Base-by-base conservation (phyloP, 2,113 vertebrate genomes). In the Opisthocomus hoazin region DNA sequence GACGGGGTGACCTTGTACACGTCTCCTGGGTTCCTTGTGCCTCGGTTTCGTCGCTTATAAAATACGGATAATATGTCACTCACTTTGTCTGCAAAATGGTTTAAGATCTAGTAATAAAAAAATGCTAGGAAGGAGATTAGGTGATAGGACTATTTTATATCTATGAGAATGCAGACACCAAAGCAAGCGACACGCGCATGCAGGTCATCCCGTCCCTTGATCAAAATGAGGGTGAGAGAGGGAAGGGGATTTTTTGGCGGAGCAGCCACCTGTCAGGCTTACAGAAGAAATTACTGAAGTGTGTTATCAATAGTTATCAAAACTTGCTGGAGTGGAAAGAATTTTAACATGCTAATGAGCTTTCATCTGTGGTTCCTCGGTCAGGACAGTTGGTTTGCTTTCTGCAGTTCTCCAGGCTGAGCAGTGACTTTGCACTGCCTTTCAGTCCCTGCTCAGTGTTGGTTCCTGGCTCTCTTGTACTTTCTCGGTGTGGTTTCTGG, bases 251-350 rank as follows among this genome's bases (percentile, higher is more conserved):
- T 84, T 86, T 58, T 93, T 23, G 48, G 60, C 27, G 70, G 11
- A 90, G 71, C 75, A 82, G 87, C 76, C 32, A 23, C 85, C 70
- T 91, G 84, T 41, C 73, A 79, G 86, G 63, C 57, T 75, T 6
- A 9, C 54, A 71, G 92, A 54, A 80, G 73, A 71, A 92, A 82
- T 54, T 79, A 79, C 91, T 92, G 50, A 64, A 89, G 41, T 84
- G 90, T 80, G 39, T 84, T 95, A 94, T 53, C 65, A 16, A 54
- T 73, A 89, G 87, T 87, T 91, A 94, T 34, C 94, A 65, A 50
- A 92, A 79, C 53, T 80, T 63, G 66, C 84, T 91, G 91, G 82
- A 94, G 92, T 4, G 2, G 89, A 92, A 96, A 92, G 66, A 60
- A 76, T 85, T 77, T 79, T 50, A 56, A 89, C 81, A 92, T 94